Conservation (phyloP, 2,797 vertebrate species). For the Macropus fuliginosus region DNA sequence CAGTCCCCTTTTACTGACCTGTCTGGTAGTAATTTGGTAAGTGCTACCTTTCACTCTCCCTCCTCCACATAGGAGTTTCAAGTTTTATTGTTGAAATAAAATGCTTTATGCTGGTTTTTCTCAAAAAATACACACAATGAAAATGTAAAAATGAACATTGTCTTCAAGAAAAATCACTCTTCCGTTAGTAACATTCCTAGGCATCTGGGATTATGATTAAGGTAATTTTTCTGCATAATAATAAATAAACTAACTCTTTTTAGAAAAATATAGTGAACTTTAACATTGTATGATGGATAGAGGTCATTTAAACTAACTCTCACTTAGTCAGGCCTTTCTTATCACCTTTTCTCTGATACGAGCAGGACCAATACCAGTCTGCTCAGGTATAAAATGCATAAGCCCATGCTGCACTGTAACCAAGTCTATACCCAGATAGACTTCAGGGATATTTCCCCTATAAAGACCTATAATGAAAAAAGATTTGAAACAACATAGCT, state of each 20-base stretch:
- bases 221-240: neutral
- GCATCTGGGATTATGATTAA: neutral
- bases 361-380: neutral
- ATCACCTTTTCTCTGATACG: neutral
- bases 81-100: slow-evolving; percentile 91
- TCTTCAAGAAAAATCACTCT: neutral
- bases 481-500: too few species aligned
- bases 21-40: slow-evolving; percentile 85
- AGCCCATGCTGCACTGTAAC: too few species aligned
- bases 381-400: neutral
- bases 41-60: slow-evolving; percentile 64
- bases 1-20: slow-evolving; percentile 78
- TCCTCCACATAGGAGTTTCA: slow-evolving; percentile 77
- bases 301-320: neutral
- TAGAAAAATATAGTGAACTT: neutral
- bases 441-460: too few species aligned
- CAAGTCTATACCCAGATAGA: too few species aligned
- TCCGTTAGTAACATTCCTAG: neutral
- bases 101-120: slow-evolving; percentile 90
- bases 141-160: neutral
- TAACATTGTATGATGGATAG: neutral
- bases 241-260: neutral
- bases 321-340: neutral
- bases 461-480: too few species aligned
- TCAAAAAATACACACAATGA: slow-evolving; percentile 60